Conservation (phyloP, 2,797 vertebrate species). For the Delichon dasypus region DNA sequence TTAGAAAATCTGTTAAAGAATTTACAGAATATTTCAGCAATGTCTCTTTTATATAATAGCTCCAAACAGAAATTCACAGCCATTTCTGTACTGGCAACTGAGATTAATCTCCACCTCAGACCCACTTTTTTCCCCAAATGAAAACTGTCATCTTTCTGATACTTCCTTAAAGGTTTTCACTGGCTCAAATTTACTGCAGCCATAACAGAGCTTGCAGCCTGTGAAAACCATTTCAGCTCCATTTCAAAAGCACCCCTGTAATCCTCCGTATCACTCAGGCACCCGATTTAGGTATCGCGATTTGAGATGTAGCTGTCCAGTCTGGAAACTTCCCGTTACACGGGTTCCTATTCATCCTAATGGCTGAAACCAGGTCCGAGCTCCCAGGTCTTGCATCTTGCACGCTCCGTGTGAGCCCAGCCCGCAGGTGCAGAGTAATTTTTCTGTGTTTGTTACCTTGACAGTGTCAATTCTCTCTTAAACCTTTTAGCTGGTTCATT, state of each 20-base stretch:
- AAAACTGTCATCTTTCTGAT: background rate
- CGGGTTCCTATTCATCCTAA: background rate
- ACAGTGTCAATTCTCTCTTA: background rate
- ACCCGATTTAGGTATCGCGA: rapidly evolving
- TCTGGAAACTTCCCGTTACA: too few species aligned
- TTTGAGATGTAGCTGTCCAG: background rate
- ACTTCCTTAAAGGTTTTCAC: background rate
- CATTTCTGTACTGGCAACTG: background rate
- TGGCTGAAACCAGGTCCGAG: background rate
- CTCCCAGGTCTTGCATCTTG: background rate
- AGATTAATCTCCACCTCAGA: background rate
- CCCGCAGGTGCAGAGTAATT: background rate
- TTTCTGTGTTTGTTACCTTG: background rate
- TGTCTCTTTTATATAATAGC: background rate
- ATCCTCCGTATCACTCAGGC: background rate
- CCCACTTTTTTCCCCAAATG: background rate
- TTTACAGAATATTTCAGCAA: background rate
- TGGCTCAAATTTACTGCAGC: background rate
- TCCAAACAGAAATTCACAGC: background rate
- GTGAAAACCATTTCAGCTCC: background rate
- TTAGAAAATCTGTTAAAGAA: background rate
- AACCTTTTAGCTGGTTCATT: background rate
- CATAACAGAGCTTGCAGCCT: background rate
- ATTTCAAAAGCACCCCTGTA: background rate
- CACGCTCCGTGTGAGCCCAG: rapidly evolving